phyloP scores from a whole-genome alignment of 2,113 vertebrate genomes.

The Silurus glanis region DNA sequence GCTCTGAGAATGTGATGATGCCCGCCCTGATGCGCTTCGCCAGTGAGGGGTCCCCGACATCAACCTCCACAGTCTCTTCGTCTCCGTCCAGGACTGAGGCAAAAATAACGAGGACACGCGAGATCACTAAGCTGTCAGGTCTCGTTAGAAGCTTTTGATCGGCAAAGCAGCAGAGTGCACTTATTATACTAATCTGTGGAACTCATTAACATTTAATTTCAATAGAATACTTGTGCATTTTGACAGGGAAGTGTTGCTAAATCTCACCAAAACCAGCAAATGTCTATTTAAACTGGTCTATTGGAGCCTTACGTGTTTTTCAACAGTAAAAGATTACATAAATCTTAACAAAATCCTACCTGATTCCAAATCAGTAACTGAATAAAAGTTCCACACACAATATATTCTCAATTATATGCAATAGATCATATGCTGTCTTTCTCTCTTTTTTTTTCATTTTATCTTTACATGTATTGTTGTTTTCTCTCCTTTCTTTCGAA shows the following conservation, averaged over 20 bases:
- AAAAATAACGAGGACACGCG: neutral
- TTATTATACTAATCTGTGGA: neutral
- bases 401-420: neutral
- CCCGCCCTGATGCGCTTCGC: constrained; percentile 81
- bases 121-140: neutral
- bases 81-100: constrained; percentile 68
- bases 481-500: neutral
- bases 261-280: neutral
- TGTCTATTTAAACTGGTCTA: neutral
- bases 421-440: neutral
- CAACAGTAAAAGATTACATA: neutral
- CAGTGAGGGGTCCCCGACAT: constrained; percentile 70
- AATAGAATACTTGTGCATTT: neutral
- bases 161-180: neutral
- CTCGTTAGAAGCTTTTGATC: neutral
- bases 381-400: neutral
- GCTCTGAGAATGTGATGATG: constrained; percentile 94
- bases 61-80: constrained; percentile 79
- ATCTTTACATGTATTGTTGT: neutral
- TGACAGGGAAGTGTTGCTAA: neutral
- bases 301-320: neutral
- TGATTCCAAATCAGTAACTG: neutral
- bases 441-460: neutral
- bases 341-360: neutral
- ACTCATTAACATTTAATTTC: neutral